Conservation (phyloP, 2,888 invertebrate genomes). For the Phorcus lineatus region DNA sequence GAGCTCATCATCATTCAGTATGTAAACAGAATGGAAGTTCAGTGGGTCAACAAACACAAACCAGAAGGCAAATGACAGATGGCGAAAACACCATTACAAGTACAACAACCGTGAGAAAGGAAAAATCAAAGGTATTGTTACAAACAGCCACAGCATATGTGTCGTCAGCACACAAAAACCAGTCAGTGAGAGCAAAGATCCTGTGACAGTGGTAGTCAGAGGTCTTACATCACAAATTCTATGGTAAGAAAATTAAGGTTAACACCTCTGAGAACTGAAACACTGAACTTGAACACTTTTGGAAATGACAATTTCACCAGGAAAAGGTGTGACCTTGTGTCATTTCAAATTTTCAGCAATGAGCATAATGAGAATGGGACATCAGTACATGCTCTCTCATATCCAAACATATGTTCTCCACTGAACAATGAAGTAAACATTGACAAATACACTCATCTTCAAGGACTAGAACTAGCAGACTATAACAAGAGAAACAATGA, state of each 20-base stretch:
- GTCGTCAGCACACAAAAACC: not conserved
- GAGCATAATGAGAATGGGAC: not conserved
- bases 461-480: not conserved
- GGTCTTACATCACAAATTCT: not conserved
- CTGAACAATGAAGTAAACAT: not conserved
- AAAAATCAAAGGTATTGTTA: not conserved
- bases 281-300: conserved; percentile 10
- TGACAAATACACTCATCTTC: too few species aligned
- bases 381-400: not conserved
- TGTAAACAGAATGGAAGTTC: not conserved
- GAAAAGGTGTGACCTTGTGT: not conserved
- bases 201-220: conserved; percentile 10
- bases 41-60: not conserved
- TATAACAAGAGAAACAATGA: too few species aligned
- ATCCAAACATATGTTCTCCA: not conserved
- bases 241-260: not conserved
- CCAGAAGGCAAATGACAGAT: not conserved
- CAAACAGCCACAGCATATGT: conserved; percentile 10
- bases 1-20: not conserved
- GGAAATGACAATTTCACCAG: not conserved
- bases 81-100: not conserved
- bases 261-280: not conserved
- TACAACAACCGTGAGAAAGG: not conserved
- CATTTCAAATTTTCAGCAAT: not conserved
- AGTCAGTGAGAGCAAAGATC: not conserved